Evolutionary conservation across 2,113 vertebrate species (phyloP).

Genomic region (Lophura nycthemera): DNA sequence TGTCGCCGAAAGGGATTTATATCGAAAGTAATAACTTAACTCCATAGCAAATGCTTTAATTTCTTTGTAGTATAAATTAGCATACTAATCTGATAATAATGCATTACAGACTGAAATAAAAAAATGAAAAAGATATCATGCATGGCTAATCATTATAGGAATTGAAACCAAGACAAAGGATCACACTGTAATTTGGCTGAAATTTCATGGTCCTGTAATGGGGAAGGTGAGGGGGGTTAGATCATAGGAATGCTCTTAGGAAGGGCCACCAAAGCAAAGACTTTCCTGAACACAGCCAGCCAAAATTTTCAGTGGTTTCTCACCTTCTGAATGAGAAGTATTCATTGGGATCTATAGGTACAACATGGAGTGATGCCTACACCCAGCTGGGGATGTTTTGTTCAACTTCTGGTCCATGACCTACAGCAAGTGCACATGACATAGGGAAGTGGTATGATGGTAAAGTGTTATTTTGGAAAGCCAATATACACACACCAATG

Average conservation of each 20-base stretch:
- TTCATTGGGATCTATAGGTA: not conserved
- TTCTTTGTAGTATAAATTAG: conserved; percentile 62
- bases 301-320: not conserved
- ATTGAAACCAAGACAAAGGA: not conserved
- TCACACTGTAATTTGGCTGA: not conserved
- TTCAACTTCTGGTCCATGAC: not conserved
- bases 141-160: not conserved
- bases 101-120: not conserved
- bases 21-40: conserved; percentile 45
- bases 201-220: not conserved
- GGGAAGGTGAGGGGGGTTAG: not conserved
- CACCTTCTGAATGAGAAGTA: not conserved
- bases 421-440: not conserved
- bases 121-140: not conserved
- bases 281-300: not conserved
- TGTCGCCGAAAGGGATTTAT: conserved; percentile 34
- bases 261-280: not conserved
- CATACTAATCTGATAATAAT: conserved; percentile 59
- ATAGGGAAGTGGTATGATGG: not conserved
- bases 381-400: not conserved
- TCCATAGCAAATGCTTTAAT: conserved; percentile 21
- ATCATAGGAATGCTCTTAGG: not conserved
- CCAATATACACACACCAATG: fast-evolving
- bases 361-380: not conserved
- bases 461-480: not conserved